These are phyloP conservation scores for Dascyllus trimaculatus DNA, from an alignment of 2,113 vertebrate genomes.

Conservation along the genomic window DNA sequence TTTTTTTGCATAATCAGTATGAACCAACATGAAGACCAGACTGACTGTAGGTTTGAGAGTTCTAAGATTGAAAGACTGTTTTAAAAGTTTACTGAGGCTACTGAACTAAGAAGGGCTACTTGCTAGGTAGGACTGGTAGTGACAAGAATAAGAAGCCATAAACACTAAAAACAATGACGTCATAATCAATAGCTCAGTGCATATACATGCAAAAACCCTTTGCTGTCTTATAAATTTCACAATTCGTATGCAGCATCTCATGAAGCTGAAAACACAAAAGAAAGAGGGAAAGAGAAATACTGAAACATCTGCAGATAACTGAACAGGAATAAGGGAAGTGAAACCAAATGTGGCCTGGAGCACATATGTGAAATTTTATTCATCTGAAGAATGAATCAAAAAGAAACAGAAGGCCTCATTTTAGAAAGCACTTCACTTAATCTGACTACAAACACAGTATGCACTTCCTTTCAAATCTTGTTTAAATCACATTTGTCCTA, in stretches of 20 bases:
- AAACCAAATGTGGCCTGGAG: conserved; percentile 50
- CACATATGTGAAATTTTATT: conserved; percentile 32
- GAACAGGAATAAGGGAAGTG: conserved; percentile 37
- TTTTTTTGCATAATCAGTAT: neutral
- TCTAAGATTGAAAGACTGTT: neutral
- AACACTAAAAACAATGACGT: neutral
- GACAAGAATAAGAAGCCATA: neutral
- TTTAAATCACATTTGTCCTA: neutral
- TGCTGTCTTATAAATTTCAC: neutral
- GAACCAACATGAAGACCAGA: neutral
- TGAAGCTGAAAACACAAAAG: conserved; percentile 2
- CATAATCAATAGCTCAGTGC: neutral
- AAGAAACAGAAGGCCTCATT: neutral
- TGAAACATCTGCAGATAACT: conserved; percentile 35
- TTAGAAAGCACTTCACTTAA: conserved; percentile 1
- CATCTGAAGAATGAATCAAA: conserved; percentile 27
- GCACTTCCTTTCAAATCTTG: neutral
- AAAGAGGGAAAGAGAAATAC: neutral
- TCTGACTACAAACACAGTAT: neutral
- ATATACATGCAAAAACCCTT: neutral
- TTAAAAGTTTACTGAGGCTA: neutral
- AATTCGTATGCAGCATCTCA: conserved; percentile 1
- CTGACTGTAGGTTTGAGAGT: neutral
- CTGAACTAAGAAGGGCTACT: neutral
- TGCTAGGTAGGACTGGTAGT: neutral